Evolutionary conservation across 2,797 vertebrate genomes (phyloP), one percentile per base, ranked within the genome.

Genomic region (Eurystomus glaucurus): DNA sequence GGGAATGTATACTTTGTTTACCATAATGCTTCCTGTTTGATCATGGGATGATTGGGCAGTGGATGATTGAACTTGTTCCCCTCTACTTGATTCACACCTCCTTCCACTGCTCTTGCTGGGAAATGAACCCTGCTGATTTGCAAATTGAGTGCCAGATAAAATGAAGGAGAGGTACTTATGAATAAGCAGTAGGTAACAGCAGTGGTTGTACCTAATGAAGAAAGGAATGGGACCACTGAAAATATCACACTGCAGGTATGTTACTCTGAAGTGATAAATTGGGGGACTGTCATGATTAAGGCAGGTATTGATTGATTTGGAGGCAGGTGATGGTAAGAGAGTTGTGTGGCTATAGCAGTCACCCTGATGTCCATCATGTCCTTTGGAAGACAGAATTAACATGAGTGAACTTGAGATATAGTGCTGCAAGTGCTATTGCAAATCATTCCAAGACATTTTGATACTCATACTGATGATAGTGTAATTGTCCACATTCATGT

Each of bases 311-410:
- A 62, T 10, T 70, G 35, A 60, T 81, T 83, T 71, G 48, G 21
- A 93, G 14, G 57, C 3, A 28, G 35, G 14, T 3, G 4, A 35
- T 62, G 0, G 1, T 41, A 43, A 52, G 11, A 52, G 51, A 60
- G 20, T 9, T 85, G 16, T 1, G 0, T 37, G 58, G 45, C 50
- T 71, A 2, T 33, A 65, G 19, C 1, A 1, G 20, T 88, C 35
- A 70, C 12, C 8, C 14, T 33, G 7, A 17, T 18, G 22, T 50
- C 33, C 26, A 23, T 43, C 10, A 7, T 33, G 10, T 52, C 43
- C 37, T 93, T 82, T 70, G 75, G 55, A 80, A 69, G 28, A 52
- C 50, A 46, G 20, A 89, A 72, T 50, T 85, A 72, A n/a, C 58
- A 31, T 5, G 15, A 83, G 7, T 50, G 51, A 77, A 14, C 19